A percentile compares a stretch with the other conserved stretches of the same genome.
phyloP scores from a whole-genome alignment of 2,888 invertebrate genomes.

The Macaria notata region DNA sequence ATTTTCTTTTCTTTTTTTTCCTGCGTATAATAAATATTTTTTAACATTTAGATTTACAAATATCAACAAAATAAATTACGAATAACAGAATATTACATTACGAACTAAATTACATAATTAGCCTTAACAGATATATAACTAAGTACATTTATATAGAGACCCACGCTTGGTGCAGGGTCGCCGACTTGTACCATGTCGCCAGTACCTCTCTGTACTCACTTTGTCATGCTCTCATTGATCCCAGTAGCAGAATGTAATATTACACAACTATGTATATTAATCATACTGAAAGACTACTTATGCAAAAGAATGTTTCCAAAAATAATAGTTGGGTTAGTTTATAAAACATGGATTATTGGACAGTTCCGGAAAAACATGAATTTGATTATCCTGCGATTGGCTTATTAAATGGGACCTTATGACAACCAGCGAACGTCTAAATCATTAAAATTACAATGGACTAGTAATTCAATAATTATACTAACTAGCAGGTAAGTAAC shows the following conservation, averaged over 20 bases:
- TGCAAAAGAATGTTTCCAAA: no score
- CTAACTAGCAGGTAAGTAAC: slow-evolving; percentile 79
- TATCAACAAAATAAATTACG: slow-evolving; percentile 83
- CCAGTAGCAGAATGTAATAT: slow-evolving; percentile 8
- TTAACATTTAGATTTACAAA: slow-evolving; percentile 82
- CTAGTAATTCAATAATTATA: slow-evolving; percentile 78
- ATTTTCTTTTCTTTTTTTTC: slow-evolving; percentile 68
- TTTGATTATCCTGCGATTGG: no score
- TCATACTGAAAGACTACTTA: no score
- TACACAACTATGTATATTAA: no score
- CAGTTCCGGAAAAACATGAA: no score
- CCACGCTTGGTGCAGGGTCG: slow-evolving; percentile 62
- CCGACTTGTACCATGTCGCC: slow-evolving; percentile 76
- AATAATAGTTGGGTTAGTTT: no score
- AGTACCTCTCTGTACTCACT: slow-evolving; percentile 40
- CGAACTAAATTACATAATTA: slow-evolving; percentile 55
- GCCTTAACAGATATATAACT: slow-evolving; percentile 47
- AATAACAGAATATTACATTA: slow-evolving; percentile 80
- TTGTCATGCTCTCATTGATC: slow-evolving; percentile 3
- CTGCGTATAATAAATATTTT: slow-evolving; percentile 80
- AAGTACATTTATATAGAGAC: slow-evolving; percentile 48
- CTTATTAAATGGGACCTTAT: slow-evolving; percentile 15
- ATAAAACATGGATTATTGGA: no score
- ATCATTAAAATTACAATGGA: slow-evolving; percentile 76
- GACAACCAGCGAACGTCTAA: slow-evolving; percentile 68